A percentile compares a stretch with the other conserved stretches of the same genome.
These are phyloP conservation scores for Syrphus vitripennis DNA, from an alignment of 2,888 invertebrate species.

Conservation along the genomic window DNA sequence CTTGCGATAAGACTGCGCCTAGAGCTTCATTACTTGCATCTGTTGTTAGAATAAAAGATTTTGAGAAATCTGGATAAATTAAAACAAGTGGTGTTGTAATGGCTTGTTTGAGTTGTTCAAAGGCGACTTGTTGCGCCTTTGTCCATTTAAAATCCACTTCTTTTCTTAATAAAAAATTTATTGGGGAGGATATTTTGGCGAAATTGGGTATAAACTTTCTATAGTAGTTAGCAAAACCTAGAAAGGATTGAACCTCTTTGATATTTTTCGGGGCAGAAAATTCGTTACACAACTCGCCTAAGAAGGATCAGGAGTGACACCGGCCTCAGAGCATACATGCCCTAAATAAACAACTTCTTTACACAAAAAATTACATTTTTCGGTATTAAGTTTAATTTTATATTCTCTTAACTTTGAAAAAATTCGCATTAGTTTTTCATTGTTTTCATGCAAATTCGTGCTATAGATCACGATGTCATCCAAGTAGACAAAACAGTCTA, in stretches of 20 bases:
- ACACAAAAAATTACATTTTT: neutral
- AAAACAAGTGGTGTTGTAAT: too few species aligned
- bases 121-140: neutral
- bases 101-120: too few species aligned
- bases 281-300: neutral
- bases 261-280: too few species aligned
- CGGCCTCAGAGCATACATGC: neutral
- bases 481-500: slow-evolving; percentile 1
- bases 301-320: neutral
- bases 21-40: too few species aligned
- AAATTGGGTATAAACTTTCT: neutral
- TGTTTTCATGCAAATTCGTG: neutral
- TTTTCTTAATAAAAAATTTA: neutral
- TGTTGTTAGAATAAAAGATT: too few species aligned
- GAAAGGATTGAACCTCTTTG: too few species aligned
- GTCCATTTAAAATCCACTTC: neutral
- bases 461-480: neutral
- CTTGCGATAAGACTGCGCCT: too few species aligned
- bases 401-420: neutral
- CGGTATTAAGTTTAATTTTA: neutral
- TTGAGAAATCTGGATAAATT: too few species aligned
- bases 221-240: too few species aligned
- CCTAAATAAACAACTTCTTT: neutral
- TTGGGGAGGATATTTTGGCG: neutral
- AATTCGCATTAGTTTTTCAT: neutral